Evolutionary conservation across 2,888 invertebrate genomes (phyloP).

Genomic region (Acrobasis consociella): DNA sequence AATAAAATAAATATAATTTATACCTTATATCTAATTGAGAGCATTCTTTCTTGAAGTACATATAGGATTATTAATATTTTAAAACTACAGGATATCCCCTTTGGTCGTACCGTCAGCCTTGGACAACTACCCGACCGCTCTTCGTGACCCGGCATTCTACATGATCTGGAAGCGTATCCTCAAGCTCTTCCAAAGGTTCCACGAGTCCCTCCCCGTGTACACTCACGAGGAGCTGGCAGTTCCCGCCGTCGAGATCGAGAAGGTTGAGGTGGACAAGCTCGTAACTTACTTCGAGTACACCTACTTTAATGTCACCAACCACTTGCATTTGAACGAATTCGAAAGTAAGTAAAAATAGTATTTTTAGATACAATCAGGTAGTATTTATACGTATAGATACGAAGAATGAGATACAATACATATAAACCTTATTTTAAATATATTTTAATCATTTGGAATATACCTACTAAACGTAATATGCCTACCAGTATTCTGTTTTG

Average conservation of each 20-base stretch:
- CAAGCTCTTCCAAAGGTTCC: conserved; percentile 83
- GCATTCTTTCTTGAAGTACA: no score
- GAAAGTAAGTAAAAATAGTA: conserved; percentile 57
- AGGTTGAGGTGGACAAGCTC: conserved; percentile 85
- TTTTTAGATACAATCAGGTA: no score
- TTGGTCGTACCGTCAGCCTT: conserved; percentile 84
- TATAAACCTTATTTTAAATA: no score
- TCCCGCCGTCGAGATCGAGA: conserved; percentile 84
- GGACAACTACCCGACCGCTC: conserved; percentile 85
- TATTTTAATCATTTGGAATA: no score
- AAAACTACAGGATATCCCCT: conserved; percentile 48
- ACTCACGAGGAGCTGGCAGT: conserved; percentile 83
- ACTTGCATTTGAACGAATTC: conserved; percentile 66
- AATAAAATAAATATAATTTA: no score
- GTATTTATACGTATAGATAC: no score
- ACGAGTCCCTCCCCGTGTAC: conserved; percentile 83
- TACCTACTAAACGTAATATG: no score
- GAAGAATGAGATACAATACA: no score
- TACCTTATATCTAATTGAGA: no score
- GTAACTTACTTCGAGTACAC: conserved; percentile 87
- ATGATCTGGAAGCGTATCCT: conserved; percentile 84
- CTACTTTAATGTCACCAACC: conserved; percentile 84
- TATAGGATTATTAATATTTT: no score
- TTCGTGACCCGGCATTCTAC: conserved; percentile 88
- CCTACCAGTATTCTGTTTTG: background rate